Evolutionary conservation across 2,113 vertebrate species (phyloP).

Genomic region (Ploceus nigricollis): DNA sequence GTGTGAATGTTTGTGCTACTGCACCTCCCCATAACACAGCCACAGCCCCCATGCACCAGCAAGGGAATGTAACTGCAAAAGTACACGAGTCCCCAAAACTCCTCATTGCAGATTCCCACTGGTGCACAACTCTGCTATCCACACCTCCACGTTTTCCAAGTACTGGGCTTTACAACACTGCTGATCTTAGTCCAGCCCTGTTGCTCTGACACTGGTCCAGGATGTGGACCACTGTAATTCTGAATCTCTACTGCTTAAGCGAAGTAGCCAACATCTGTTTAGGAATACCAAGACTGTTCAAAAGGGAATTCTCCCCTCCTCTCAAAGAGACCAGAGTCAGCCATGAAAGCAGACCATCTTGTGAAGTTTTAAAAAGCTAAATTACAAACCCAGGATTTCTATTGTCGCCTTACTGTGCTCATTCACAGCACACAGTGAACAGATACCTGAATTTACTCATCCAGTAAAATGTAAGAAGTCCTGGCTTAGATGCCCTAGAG

Average conservation of each 20-base stretch:
- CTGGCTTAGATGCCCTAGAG: neutral
- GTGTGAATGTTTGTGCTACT: neutral
- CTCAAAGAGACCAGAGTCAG: neutral
- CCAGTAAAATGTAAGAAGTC: neutral
- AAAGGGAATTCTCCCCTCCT: neutral
- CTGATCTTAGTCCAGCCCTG: neutral
- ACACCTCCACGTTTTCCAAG: neutral
- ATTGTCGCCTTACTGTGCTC: neutral
- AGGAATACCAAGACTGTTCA: neutral
- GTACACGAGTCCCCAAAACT: neutral
- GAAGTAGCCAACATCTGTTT: neutral
- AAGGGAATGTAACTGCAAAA: accelerated
- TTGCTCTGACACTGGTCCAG: neutral
- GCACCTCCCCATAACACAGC: neutral
- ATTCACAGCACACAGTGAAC: neutral
- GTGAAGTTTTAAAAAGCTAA: neutral
- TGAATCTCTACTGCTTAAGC: neutral
- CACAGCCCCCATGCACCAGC: neutral
- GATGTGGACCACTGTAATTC: neutral
- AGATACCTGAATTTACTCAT: neutral
- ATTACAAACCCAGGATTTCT: neutral
- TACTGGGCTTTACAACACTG: neutral
- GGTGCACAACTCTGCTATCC: neutral
- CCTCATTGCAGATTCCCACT: neutral
- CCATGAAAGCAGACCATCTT: neutral